A percentile compares a stretch with the other conserved stretches of the same genome.
Conservation (phyloP, 2,797 vertebrate genomes). For the Pseudomugil gertrudae region DNA sequence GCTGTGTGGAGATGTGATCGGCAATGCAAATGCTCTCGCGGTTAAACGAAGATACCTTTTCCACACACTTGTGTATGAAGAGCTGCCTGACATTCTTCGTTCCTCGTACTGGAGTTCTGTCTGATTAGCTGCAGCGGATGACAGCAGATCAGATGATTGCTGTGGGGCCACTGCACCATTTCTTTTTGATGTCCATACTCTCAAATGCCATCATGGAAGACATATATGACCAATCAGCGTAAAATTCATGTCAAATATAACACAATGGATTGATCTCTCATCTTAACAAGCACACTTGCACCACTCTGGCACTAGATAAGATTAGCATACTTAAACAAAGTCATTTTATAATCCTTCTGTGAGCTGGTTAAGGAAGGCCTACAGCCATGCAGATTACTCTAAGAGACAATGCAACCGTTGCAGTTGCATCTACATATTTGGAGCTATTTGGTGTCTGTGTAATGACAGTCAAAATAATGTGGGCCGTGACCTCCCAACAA, state of each 20-base stretch:
- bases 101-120: slow-evolving; percentile 25
- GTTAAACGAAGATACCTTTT: slow-evolving; percentile 60
- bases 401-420: slow-evolving; percentile 13
- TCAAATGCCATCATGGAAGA: slow-evolving; percentile 20
- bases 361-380: slow-evolving; percentile 43
- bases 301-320: slow-evolving; percentile 57
- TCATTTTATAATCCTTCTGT: slow-evolving; percentile 45
- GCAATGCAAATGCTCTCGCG: slow-evolving; percentile 15
- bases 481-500: slow-evolving; percentile 41
- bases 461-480: slow-evolving; percentile 39
- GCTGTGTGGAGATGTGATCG: slow-evolving; percentile 11
- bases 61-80: slow-evolving; percentile 45
- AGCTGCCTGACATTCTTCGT: slow-evolving; percentile 51
- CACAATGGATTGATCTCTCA: slow-evolving; percentile 53
- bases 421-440: slow-evolving; percentile 16
- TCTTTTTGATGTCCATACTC: slow-evolving; percentile 23
- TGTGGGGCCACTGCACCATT: slow-evolving; percentile 15
- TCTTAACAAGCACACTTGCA: slow-evolving; percentile 48
- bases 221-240: slow-evolving; percentile 47
- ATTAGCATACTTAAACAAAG: slow-evolving; percentile 51
- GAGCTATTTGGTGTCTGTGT: slow-evolving; percentile 14
- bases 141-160: slow-evolving; percentile 64
- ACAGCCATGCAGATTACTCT: slow-evolving; percentile 32
- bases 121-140: slow-evolving; percentile 34
- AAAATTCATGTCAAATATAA: slow-evolving; percentile 52